A percentile compares a stretch with the other conserved stretches of the same genome.
Conservation (phyloP, 92 coral and sea anemone genomes). For the Metridium senile region DNA sequence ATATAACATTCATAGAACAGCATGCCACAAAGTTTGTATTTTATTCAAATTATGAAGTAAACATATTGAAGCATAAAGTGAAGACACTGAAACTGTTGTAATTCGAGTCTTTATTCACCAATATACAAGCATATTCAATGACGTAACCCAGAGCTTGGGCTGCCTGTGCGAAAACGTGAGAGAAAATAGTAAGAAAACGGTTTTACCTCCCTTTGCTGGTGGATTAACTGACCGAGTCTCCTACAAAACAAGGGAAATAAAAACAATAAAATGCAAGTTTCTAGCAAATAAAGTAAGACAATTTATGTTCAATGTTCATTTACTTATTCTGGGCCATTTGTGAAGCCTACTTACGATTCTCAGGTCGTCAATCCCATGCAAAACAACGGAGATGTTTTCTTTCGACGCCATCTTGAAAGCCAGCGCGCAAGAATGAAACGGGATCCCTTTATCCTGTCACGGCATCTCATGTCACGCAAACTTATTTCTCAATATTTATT, state of each 20-base stretch:
- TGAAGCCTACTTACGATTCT: slow-evolving; percentile 62
- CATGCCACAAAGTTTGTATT: too few species aligned
- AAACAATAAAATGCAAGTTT: background rate
- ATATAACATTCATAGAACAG: too few species aligned
- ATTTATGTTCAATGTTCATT: background rate
- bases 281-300: background rate
- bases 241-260: slow-evolving; percentile 11
- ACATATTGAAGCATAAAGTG: too few species aligned
- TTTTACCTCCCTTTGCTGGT: slow-evolving; percentile 77
- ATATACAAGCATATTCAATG: too few species aligned
- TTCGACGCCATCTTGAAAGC: slow-evolving; percentile 65
- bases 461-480: background rate
- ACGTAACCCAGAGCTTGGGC: too few species aligned
- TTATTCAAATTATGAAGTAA: too few species aligned
- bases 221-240: slow-evolving; percentile 63
- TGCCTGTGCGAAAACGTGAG: background rate
- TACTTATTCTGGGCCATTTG: background rate
- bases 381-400: slow-evolving; percentile 79
- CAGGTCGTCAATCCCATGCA: slow-evolving; percentile 78
- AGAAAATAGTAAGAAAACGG: background rate
- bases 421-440: too few species aligned
- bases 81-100: too few species aligned
- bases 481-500: background rate
- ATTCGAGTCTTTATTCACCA: too few species aligned
- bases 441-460: too few species aligned